These are phyloP conservation scores for Piscicola geometra DNA, from an alignment of 2,888 invertebrate species.

Conservation along the genomic window DNA sequence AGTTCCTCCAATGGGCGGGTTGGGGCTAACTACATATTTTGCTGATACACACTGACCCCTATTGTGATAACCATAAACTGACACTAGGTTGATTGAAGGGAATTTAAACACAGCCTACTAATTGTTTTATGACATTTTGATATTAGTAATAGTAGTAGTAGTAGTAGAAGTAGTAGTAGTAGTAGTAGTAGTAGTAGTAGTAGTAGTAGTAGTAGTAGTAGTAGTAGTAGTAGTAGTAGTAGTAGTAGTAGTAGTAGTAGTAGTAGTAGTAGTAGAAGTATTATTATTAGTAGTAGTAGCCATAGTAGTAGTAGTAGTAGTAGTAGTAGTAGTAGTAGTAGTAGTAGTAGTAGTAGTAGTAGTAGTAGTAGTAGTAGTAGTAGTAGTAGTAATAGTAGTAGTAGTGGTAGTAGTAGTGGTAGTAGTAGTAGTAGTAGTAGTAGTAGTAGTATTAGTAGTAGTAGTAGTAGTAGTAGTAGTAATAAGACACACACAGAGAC, in stretches of 20 bases:
- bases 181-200: constrained; percentile 14
- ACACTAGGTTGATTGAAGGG: no score
- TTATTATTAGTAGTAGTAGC: constrained; percentile 6
- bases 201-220: constrained; percentile 3
- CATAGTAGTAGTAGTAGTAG: not conserved
- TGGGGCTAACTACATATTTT: no score
- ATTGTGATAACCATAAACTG: no score
- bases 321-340: not conserved
- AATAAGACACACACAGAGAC: not conserved
- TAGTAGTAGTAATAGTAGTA: constrained; percentile 12
- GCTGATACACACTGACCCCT: no score
- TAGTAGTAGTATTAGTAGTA: constrained; percentile 24
- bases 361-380: not conserved
- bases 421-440: constrained; percentile 26
- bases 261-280: constrained; percentile 15
- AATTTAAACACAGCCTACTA: no score
- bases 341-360: not conserved
- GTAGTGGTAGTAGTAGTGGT: constrained; percentile 20
- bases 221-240: constrained; percentile 4
- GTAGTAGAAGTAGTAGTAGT: not conserved
- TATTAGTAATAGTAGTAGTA: not conserved
- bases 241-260: constrained; percentile 11
- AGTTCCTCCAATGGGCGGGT: no score
- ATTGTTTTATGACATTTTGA: no score
- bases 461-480: no score